Conservation (phyloP, 2,888 invertebrate species). For the Ypsolopha scabrella region DNA sequence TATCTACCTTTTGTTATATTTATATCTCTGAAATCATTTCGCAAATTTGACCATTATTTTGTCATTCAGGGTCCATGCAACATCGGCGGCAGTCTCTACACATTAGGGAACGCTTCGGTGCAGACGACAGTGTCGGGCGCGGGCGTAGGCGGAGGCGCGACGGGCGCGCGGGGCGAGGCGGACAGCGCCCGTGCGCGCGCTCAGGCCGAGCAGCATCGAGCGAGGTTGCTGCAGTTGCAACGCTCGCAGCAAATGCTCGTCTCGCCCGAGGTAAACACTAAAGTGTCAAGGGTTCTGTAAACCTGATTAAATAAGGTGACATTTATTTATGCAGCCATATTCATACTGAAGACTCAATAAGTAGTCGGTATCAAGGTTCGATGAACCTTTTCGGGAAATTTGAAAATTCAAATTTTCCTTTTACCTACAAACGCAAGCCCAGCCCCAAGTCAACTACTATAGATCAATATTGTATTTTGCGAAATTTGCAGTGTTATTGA, state of each 20-base stretch:
- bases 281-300: neutral
- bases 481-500: too few relatives aligned
- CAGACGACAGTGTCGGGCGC: slow-evolving; percentile 21
- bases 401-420: too few relatives aligned
- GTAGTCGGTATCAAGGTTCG: too few relatives aligned
- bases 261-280: slow-evolving; percentile 49
- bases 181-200: slow-evolving; percentile 50
- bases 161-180: slow-evolving; percentile 20
- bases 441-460: too few relatives aligned
- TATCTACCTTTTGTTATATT: too few relatives aligned
- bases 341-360: too few relatives aligned
- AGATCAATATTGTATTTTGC: neutral
- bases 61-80: slow-evolving; percentile 16
- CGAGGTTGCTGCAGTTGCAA: slow-evolving; percentile 81
- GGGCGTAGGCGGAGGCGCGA: slow-evolving; percentile 17
- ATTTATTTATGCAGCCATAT: too few relatives aligned
- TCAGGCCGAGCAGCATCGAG: slow-evolving; percentile 72
- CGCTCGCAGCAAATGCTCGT: slow-evolving; percentile 85
- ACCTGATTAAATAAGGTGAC: neutral
- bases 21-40: too few relatives aligned
- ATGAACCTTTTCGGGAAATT: too few relatives aligned
- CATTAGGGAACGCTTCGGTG: slow-evolving; percentile 14
- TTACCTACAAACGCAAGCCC: too few relatives aligned
- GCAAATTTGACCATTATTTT: neutral
- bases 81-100: slow-evolving; percentile 20